Conservation (phyloP, 2,113 vertebrate genomes). For the Turnix velox region DNA sequence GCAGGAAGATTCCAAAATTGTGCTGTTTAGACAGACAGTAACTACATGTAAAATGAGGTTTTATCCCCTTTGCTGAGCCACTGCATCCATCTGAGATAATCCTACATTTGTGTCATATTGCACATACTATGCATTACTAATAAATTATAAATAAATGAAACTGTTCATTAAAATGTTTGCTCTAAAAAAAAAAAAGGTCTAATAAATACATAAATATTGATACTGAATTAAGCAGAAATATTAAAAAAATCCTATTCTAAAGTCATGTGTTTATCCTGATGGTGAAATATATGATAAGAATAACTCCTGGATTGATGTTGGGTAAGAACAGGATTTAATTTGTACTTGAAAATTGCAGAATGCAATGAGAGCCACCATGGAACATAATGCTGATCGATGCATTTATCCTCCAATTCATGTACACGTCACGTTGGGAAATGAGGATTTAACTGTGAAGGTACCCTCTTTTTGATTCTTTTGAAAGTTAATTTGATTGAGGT, state of each 20-base stretch:
- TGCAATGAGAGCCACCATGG: constrained; percentile 97
- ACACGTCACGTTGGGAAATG: constrained; percentile 81
- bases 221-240: not conserved
- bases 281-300: not conserved
- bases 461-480: not conserved
- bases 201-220: not conserved
- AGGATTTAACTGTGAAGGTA: constrained; percentile 96
- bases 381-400: constrained; percentile 81
- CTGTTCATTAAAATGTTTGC: not conserved
- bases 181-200: not conserved
- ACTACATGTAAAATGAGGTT: not conserved
- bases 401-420: constrained; percentile 85
- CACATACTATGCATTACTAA: not conserved
- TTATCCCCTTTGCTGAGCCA: not conserved
- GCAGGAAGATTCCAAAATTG: not conserved
- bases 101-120: not conserved
- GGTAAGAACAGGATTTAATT: not conserved
- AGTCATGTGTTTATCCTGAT: not conserved
- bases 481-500: not conserved
- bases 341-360: constrained; percentile 78
- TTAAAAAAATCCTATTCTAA: not conserved
- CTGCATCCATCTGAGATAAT: not conserved
- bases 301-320: not conserved
- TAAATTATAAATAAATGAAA: not conserved
- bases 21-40: not conserved